phyloP scores from a whole-genome alignment of 2,797 vertebrate species.

The Acropternis orthonyx region DNA sequence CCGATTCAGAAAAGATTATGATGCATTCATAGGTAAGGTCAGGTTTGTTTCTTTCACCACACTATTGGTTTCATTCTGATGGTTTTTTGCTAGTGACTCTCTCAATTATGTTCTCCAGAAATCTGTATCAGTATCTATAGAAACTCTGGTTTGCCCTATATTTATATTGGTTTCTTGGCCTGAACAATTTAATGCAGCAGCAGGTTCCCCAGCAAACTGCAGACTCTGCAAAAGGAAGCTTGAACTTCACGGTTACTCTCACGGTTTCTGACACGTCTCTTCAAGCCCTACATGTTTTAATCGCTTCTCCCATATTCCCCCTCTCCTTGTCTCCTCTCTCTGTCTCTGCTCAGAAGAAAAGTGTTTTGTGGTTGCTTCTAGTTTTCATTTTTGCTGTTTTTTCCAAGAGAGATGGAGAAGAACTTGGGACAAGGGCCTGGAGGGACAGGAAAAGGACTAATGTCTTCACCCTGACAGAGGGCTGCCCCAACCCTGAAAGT shows the following conservation, averaged over 20 bases:
- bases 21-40: neutral
- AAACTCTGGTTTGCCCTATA: neutral
- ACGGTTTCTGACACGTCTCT: neutral
- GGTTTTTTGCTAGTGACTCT: neutral
- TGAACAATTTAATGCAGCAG: neutral
- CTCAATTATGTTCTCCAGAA: neutral
- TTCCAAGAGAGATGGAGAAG: neutral
- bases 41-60: neutral
- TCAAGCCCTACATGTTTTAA: neutral
- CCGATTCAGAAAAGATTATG: neutral
- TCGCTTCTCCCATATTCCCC: accelerated
- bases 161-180: neutral
- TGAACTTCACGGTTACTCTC: neutral
- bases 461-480: neutral
- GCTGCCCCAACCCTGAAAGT: neutral
- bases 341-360: neutral
- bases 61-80: neutral
- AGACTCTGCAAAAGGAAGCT: neutral
- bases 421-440: neutral
- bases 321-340: neutral
- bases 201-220: neutral
- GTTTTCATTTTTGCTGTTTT: neutral
- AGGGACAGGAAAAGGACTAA: neutral
- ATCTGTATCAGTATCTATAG: neutral
- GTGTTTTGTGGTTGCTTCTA: neutral